These are phyloP conservation scores for Ophioderma brevispina DNA, from an alignment of 35 echinoderm and acorn worm species.

Conservation along the genomic window DNA sequence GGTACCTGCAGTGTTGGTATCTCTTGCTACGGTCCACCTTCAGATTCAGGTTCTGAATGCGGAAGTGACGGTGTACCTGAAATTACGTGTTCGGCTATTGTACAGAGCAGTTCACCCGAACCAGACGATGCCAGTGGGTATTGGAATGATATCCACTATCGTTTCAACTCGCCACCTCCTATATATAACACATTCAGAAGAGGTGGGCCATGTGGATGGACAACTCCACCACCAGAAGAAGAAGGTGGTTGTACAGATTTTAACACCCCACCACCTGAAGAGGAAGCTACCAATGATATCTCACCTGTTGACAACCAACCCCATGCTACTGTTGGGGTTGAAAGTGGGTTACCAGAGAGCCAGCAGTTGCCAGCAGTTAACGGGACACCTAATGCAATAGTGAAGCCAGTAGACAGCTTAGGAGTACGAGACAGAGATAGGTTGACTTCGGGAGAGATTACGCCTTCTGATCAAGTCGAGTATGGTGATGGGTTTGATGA, in stretches of 20 bases:
- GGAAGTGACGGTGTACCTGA: neutral
- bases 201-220: conserved; percentile 2
- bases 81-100: neutral
- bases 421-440: conserved; percentile 28
- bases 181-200: neutral
- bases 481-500: conserved; percentile 32
- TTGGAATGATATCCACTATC: neutral
- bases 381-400: conserved; percentile 10
- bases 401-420: conserved; percentile 4
- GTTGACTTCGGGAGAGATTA: conserved; percentile 54
- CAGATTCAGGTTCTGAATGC: neutral
- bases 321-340: conserved; percentile 15
- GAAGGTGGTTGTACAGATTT: conserved; percentile 28
- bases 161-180: neutral
- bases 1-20: conserved; percentile 11
- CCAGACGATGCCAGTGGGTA: neutral
- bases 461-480: conserved; percentile 68
- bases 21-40: conserved; percentile 9
- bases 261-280: conserved; percentile 76
- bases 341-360: conserved; percentile 58
- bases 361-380: conserved; percentile 36
- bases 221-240: conserved; percentile 61
- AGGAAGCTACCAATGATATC: conserved; percentile 49
- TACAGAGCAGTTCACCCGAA: neutral
- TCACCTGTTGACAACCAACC: conserved; percentile 41